Evolutionary conservation across 1,140 invertebrate genomes (phyloP).

Genomic region (Drosophila nannoptera): DNA sequence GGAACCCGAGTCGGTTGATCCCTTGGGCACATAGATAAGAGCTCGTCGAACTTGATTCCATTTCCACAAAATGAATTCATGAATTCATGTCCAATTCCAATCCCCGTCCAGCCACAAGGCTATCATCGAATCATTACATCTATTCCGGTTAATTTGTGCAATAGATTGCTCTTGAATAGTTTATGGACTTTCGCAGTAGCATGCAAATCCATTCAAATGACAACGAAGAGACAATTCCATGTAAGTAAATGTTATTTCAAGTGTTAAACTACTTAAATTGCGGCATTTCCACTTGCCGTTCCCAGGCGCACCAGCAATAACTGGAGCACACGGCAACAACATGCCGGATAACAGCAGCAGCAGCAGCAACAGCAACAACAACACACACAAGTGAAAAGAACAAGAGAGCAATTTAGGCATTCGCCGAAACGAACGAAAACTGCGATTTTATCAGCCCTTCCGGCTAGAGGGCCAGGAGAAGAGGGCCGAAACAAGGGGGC

Average conservation of each 20-base stretch:
- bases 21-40: too few relatives aligned
- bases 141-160: too few relatives aligned
- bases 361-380: conserved; percentile 1
- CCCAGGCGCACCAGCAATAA: not conserved
- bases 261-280: conserved; percentile 51
- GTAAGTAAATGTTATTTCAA: conserved; percentile 30
- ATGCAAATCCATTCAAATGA: conserved; percentile 35
- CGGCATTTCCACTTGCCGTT: conserved; percentile 33
- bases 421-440: conserved; percentile 46
- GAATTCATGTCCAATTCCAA: too few relatives aligned
- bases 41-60: too few relatives aligned
- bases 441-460: conserved; percentile 54
- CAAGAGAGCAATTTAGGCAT: conserved; percentile 51
- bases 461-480: conserved; percentile 42
- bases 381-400: not conserved
- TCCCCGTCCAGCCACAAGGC: too few relatives aligned
- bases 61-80: too few relatives aligned
- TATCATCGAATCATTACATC: too few relatives aligned
- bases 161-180: not conserved
- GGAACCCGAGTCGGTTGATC: too few relatives aligned
- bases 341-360: not conserved
- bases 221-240: conserved; percentile 11
- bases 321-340: not conserved
- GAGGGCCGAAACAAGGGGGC: conserved; percentile 5
- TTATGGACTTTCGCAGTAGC: not conserved